A percentile compares a stretch with the other conserved stretches of the same genome.
These are phyloP conservation scores for Mustela nigripes DNA, from an alignment of 2,113 vertebrate species.

Conservation along the genomic window DNA sequence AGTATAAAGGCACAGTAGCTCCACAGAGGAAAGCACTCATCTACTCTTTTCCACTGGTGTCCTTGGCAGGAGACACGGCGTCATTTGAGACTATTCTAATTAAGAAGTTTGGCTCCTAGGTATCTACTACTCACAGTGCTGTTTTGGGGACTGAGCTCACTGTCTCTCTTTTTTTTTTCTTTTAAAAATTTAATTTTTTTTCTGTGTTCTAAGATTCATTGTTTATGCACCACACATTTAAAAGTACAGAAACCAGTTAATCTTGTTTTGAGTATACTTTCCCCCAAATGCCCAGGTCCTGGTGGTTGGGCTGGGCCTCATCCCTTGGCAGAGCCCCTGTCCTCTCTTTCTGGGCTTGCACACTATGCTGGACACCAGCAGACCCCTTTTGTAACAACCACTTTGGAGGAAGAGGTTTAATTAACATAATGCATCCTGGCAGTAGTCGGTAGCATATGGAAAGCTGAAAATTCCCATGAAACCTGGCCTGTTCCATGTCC, in stretches of 20 bases:
- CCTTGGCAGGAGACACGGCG: neutral
- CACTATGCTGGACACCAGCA: neutral
- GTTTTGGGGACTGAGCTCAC: neutral
- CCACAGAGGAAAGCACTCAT: neutral
- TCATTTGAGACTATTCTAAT: constrained; percentile 7
- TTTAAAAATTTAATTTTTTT: too few species aligned
- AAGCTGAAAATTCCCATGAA: constrained; percentile 52
- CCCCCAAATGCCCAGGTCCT: neutral
- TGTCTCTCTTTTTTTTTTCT: neutral
- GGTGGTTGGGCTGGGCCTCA: neutral
- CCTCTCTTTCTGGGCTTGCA: neutral
- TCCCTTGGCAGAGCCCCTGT: neutral
- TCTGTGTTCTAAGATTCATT: too few species aligned
- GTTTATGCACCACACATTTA: neutral
- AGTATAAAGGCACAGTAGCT: neutral
- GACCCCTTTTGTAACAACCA: neutral
- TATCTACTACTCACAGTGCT: neutral
- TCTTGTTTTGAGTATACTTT: neutral
- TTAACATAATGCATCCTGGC: constrained; percentile 69
- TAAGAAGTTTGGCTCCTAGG: neutral
- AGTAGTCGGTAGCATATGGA: constrained; percentile 54
- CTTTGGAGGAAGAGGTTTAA: constrained; percentile 59
- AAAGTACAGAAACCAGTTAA: constrained; percentile 1
- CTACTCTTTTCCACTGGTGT: neutral
- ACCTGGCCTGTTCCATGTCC: constrained; percentile 13